phyloP scores from a whole-genome alignment of 1,140 invertebrate species.

The Ips nitidus region DNA sequence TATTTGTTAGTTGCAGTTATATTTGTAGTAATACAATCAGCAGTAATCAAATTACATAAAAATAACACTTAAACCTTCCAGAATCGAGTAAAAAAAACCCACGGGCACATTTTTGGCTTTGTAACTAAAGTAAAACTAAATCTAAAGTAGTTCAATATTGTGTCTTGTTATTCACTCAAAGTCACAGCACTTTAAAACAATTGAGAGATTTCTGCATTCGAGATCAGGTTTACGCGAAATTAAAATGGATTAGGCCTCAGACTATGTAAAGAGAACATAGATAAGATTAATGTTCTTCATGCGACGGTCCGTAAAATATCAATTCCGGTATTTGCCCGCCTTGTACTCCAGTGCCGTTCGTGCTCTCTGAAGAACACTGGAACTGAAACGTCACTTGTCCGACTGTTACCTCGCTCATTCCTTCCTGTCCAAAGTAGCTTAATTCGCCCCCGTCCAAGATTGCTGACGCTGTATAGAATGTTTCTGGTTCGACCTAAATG shows the following conservation, averaged over 20 bases:
- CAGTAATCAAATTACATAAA: too few species aligned
- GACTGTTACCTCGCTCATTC: conserved; percentile 86
- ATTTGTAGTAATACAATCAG: too few species aligned
- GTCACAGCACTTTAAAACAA: too few species aligned
- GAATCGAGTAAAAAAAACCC: too few species aligned
- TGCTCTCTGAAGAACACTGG: conserved; percentile 91
- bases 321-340: conserved; percentile 93
- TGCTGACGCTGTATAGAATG: conserved; percentile 87
- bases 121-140: too few species aligned
- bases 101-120: too few species aligned
- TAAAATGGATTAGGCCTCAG: neutral
- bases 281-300: conserved; percentile 51
- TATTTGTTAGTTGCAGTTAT: too few species aligned
- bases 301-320: conserved; percentile 84
- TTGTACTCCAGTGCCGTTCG: conserved; percentile 91
- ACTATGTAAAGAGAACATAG: neutral
- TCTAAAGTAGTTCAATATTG: too few species aligned
- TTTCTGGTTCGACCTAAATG: conserved; percentile 82
- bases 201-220: too few species aligned
- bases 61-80: too few species aligned
- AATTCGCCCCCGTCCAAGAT: conserved; percentile 87
- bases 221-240: too few species aligned
- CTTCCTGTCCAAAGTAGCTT: conserved; percentile 94
- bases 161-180: too few species aligned
- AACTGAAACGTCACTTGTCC: conserved; percentile 91